phyloP scores from a whole-genome alignment of 1,140 invertebrate species.

The Eciton burchellii region DNA sequence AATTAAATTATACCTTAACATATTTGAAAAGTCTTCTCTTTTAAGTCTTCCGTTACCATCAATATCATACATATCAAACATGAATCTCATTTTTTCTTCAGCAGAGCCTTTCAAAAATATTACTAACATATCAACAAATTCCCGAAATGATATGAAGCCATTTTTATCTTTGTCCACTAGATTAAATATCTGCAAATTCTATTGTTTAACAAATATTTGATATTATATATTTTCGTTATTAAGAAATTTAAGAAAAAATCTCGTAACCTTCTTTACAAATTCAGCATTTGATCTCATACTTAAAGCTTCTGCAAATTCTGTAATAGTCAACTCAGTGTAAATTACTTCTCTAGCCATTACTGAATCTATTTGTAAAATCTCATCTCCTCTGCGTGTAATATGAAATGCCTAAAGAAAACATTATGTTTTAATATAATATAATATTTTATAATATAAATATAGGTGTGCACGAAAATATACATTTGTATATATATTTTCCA shows the following conservation, averaged over 20 bases:
- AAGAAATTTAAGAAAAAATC: neutral
- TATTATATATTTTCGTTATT: neutral
- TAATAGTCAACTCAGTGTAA: slow-evolving; percentile 85
- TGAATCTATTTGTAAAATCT: slow-evolving; percentile 81
- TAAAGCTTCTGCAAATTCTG: slow-evolving; percentile 88
- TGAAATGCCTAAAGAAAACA: slow-evolving; percentile 81
- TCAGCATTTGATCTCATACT: slow-evolving; percentile 86
- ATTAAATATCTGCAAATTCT: slow-evolving; percentile 86
- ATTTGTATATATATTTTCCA: neutral
- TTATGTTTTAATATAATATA: neutral
- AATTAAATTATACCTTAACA: slow-evolving; percentile 85
- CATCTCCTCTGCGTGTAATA: slow-evolving; percentile 82
- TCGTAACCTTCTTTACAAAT: slow-evolving; percentile 85
- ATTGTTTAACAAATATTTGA: slow-evolving; percentile 46
- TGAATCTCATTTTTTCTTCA: slow-evolving; percentile 86
- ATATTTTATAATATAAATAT: no score
- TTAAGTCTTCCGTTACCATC: slow-evolving; percentile 85
- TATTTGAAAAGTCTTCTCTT: slow-evolving; percentile 85
- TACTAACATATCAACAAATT: slow-evolving; percentile 88
- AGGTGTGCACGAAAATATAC: no score
- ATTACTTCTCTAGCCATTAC: slow-evolving; percentile 84
- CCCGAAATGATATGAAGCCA: slow-evolving; percentile 89
- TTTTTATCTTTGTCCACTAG: slow-evolving; percentile 88
- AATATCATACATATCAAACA: slow-evolving; percentile 89
- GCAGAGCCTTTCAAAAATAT: slow-evolving; percentile 87